Base-by-base conservation (phyloP, 2,113 vertebrate genomes). In the Cynopterus brachyotis region DNA sequence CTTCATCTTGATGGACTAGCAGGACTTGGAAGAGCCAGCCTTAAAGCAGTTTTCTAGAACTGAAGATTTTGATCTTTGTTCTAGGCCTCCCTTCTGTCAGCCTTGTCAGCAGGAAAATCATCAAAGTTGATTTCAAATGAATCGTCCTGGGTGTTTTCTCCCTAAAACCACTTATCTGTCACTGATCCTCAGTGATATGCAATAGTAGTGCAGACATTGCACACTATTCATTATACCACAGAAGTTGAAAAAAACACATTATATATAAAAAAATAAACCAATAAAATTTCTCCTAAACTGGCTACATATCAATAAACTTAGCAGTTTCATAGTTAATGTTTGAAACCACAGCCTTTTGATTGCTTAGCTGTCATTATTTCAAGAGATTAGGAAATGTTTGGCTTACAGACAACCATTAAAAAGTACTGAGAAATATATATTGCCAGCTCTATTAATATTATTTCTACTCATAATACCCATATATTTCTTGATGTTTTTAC, bases 51-150 rank as follows among this genome's bases (percentile, higher is more conserved):
- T 97, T 94, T 59, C 75, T 96, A 96, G 96, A 98, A 97, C 87
- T 76, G 30, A 67, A 80, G 79, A 91, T 57, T 95, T 92, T 96
- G 95, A 75, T 0, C 81, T 94, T 83, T 92, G 82, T 95, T 76
- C 69, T 92, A 86, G 87, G 92, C 91, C 92, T 96, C 79, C 67
- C 37, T 76, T 89, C 69, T 95, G 83, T 95, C 84, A 16, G 94
- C 93, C 40, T 94, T 60, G 40, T 96, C 28, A 26, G 94, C 93
- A 98, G 89, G 97, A 98, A 76, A 95, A 83, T 82, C 98, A 95
- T 97, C 73, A 96, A 96, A 95, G 85, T 42, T 95, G 92, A 79
- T 94, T 97, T 96, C 88, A 95, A 95, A 97, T 98, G 92, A 98
- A 94, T 98, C 62, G 78, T 84, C 96, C 84, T 97, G 93, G 96